These are phyloP conservation scores for Petrocephalus microphthalmus DNA, from an alignment of 2,113 vertebrate species.

Conservation along the genomic window DNA sequence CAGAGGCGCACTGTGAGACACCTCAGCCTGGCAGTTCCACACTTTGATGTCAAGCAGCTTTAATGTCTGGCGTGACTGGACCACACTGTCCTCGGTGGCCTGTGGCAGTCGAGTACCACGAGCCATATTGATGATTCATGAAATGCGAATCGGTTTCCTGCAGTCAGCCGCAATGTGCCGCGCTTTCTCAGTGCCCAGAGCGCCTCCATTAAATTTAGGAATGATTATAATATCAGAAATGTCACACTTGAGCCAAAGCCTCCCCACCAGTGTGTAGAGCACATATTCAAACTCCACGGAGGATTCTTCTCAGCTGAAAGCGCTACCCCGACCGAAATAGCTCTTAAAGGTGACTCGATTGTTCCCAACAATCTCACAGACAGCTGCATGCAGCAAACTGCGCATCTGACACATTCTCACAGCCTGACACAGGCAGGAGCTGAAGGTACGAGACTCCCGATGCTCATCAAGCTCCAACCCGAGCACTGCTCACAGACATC, in stretches of 20 bases:
- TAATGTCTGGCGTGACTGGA: not conserved
- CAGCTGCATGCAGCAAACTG: not conserved
- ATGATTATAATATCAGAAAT: not conserved
- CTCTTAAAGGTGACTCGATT: not conserved
- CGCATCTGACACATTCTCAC: not conserved
- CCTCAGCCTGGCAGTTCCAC: not conserved
- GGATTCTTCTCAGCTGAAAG: not conserved
- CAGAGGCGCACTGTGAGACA: not conserved
- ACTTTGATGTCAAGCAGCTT: not conserved
- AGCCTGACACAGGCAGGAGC: not conserved
- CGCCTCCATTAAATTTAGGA: not conserved
- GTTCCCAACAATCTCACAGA: not conserved
- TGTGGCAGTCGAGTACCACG: not conserved
- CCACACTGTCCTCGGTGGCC: not conserved
- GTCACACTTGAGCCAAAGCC: not conserved
- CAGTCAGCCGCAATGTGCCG: not conserved
- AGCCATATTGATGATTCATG: not conserved
- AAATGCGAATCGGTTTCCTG: not conserved
- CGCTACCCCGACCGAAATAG: not conserved
- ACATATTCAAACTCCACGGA: not conserved
- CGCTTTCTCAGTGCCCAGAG: not conserved
- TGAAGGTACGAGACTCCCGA: not conserved
- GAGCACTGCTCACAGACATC: not conserved
- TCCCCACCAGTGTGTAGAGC: not conserved
- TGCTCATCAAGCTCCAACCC: not conserved